phyloP scores from a whole-genome alignment of 2,113 vertebrate species.

The Ahaetulla prasina region DNA sequence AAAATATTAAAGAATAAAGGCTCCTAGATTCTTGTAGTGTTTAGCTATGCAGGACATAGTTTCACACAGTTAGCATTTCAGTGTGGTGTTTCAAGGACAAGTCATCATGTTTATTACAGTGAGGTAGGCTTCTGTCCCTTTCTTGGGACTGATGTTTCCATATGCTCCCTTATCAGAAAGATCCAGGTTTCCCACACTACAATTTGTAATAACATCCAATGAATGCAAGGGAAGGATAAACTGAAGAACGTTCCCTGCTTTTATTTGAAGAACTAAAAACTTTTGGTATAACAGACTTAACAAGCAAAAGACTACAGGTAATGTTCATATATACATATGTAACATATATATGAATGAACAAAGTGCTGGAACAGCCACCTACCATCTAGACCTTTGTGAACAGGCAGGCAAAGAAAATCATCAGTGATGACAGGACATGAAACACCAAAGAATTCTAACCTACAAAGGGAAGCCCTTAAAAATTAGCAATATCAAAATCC shows the following conservation, averaged over 20 bases:
- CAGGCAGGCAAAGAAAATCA: slow-evolving; percentile 81
- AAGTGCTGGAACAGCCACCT: slow-evolving; percentile 49
- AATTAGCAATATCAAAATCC: slow-evolving; percentile 45
- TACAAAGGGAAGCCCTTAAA: neutral
- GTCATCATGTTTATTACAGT: slow-evolving; percentile 75
- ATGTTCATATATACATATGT: slow-evolving; percentile 34
- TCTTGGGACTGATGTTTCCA: slow-evolving; percentile 80
- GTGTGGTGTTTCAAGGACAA: slow-evolving; percentile 72
- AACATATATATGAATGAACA: slow-evolving; percentile 27
- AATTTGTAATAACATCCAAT: slow-evolving; percentile 52
- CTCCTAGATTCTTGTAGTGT: slow-evolving; percentile 25
- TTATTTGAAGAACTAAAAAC: slow-evolving; percentile 36
- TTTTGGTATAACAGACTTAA: slow-evolving; percentile 41
- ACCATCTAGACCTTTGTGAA: slow-evolving; percentile 74
- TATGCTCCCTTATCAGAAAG: slow-evolving; percentile 81
- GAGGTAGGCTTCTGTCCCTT: slow-evolving; percentile 85
- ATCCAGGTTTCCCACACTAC: slow-evolving; percentile 52
- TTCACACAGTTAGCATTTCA: slow-evolving; percentile 36
- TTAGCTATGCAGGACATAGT: slow-evolving; percentile 20
- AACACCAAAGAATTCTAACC: slow-evolving; percentile 63
- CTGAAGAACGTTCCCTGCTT: neutral
- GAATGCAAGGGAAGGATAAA: slow-evolving; percentile 19
- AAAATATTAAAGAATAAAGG: slow-evolving; percentile 45
- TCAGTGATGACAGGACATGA: slow-evolving; percentile 74
- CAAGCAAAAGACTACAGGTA: slow-evolving; percentile 50